A percentile compares a stretch with the other conserved stretches of the same genome.
These are phyloP conservation scores for Plagodis pulveraria DNA, from an alignment of 2,888 invertebrate genomes.

Conservation along the genomic window DNA sequence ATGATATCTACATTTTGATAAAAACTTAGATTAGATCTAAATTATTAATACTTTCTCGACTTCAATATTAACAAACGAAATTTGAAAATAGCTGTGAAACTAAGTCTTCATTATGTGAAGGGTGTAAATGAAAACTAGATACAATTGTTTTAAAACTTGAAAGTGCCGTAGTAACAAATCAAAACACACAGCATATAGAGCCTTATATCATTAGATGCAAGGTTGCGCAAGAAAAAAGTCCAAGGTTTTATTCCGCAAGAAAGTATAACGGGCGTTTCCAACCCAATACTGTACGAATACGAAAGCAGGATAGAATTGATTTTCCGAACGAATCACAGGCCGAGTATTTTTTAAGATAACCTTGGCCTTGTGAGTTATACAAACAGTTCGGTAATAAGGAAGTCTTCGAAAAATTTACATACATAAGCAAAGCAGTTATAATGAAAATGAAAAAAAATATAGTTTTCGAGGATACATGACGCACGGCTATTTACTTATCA, in stretches of 20 bases:
- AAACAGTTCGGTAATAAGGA: slow-evolving; percentile 64
- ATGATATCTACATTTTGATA: slow-evolving; percentile 42
- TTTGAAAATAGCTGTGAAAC: too few species aligned
- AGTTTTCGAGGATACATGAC: slow-evolving; percentile 3
- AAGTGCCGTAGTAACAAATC: slow-evolving; percentile 29
- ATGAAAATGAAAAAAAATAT: slow-evolving; percentile 8
- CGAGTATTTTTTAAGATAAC: slow-evolving; percentile 54
- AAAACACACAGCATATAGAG: slow-evolving; percentile 9
- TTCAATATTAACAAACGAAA: background rate
- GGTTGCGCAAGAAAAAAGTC: slow-evolving; percentile 18
- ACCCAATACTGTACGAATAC: slow-evolving; percentile 38
- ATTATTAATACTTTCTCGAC: slow-evolving; percentile 4
- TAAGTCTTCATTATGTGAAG: too few species aligned
- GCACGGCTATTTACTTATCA: slow-evolving; percentile 4
- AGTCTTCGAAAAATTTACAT: slow-evolving; percentile 51
- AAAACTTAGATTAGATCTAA: slow-evolving; percentile 23
- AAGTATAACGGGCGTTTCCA: slow-evolving; percentile 32
- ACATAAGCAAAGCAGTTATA: slow-evolving; percentile 33
- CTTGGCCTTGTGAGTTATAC: slow-evolving; percentile 68
- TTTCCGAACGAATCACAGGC: slow-evolving; percentile 49
- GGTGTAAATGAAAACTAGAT: too few species aligned
- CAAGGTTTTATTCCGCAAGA: slow-evolving; percentile 27
- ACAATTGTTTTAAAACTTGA: background rate
- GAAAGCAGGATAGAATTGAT: slow-evolving; percentile 43
- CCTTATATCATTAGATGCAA: slow-evolving; percentile 1